Conservation (phyloP, 2,113 vertebrate species). For the Ceuthmochares aereus region DNA sequence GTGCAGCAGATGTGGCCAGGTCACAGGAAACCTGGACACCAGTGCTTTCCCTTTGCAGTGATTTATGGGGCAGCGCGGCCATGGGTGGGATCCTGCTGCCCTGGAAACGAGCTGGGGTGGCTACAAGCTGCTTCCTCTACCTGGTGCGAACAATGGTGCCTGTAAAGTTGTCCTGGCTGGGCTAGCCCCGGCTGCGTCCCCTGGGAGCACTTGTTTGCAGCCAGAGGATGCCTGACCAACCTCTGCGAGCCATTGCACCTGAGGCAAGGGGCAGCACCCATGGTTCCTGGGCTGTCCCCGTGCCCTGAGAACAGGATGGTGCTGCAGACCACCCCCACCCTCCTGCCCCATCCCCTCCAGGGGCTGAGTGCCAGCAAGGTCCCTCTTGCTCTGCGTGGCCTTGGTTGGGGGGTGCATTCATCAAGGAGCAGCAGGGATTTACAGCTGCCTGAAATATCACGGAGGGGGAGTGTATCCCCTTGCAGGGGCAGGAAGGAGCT, state of each 20-base stretch:
- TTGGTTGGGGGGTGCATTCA: fast-evolving
- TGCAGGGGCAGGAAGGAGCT: neutral
- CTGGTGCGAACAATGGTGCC: neutral
- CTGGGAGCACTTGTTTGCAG: neutral
- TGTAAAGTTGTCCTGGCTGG: neutral
- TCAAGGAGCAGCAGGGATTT: neutral
- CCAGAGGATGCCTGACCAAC: neutral
- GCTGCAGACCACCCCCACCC: neutral
- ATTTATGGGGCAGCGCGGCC: neutral
- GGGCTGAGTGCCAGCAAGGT: neutral
- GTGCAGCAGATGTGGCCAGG: neutral
- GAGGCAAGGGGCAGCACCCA: neutral
- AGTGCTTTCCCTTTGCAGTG: neutral
- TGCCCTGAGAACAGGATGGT: neutral
- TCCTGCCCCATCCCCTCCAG: neutral
- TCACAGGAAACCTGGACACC: neutral
- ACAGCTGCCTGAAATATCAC: neutral
- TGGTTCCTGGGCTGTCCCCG: neutral
- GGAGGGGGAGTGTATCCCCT: too few species aligned
- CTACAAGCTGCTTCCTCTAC: constrained; percentile 45
- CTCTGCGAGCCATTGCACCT: neutral
- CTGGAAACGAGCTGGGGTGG: constrained; percentile 24
- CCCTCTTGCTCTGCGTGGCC: neutral
- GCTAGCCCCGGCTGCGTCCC: too few species aligned
- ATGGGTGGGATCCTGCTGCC: neutral